Base-by-base conservation (phyloP, 2,797 vertebrate genomes). In the Sparus aurata region DNA sequence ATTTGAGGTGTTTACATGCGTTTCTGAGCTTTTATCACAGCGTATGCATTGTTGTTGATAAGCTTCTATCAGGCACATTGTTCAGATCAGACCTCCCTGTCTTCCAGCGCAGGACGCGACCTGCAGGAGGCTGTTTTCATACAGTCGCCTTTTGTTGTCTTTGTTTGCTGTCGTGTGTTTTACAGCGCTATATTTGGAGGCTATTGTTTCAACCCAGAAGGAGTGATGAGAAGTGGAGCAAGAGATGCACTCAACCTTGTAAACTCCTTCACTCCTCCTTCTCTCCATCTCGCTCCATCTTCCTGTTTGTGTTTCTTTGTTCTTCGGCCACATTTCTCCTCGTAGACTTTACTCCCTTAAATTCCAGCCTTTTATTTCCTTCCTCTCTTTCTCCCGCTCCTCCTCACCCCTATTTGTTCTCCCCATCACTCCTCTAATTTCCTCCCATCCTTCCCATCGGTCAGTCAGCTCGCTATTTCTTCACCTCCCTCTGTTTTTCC, bases 401-500 rank as follows among this genome's bases (percentile, higher is more conserved):
- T 23, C 47, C 20, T 63, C 59, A 11, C 57, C 63, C 25, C 53
- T 15, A 45, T 73, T 77, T 54, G 10, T 72, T 76, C 68, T 57
- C 60, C 62, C 66, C 62, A 53, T 80, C 68, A 17, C 50, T 23
- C 67, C 27, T 70, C 63, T 76, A 46, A 60, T 86, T 88, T 87
- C 85, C 90, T 88, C 78, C 85, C 83, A 78, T 64, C 77, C 68
- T 79, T 73, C 64, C 84, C 70, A 53, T 27, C 27, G 27, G 76
- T 84, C 82, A 77, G 34, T 81, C 80, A 71, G 34, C 50, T 76
- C 58, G 22, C 83, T 79, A 75, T 77, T 85, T 76, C 77, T 85
- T 76, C 75, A 76, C 73, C 80, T 27, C 73, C 53, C 58, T 87
- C 71, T 93, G 90, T 92, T 90, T 89, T 88, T 73, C 54, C 82